These are phyloP conservation scores for Polydesmus complanatus DNA, from an alignment of 2,888 invertebrate genomes.

Conservation along the genomic window DNA sequence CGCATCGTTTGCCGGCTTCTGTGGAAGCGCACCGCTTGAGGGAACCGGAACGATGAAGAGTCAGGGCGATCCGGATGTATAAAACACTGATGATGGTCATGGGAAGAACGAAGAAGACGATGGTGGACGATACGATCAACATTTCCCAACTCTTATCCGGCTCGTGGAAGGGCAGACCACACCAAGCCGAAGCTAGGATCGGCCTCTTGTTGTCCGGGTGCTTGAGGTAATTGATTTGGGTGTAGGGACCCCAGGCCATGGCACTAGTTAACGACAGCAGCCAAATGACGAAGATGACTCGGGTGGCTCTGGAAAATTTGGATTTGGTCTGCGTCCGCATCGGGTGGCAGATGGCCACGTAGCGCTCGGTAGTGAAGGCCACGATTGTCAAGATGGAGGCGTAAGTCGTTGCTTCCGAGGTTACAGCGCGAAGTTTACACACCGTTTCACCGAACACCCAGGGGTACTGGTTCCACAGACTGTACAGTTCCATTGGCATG, in stretches of 20 bases:
- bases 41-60: slow-evolving; percentile 25
- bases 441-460: slow-evolving; percentile 32
- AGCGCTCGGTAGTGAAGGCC: slow-evolving; percentile 33
- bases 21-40: slow-evolving; percentile 20
- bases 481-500: slow-evolving; percentile 34
- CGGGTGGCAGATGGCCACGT: slow-evolving; percentile 37
- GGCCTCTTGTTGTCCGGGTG: slow-evolving; percentile 21
- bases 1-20: slow-evolving; percentile 21
- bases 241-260: slow-evolving; percentile 28
- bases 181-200: slow-evolving; percentile 28
- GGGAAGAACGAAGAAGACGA: slow-evolving; percentile 36
- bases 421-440: slow-evolving; percentile 34
- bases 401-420: slow-evolving; percentile 36
- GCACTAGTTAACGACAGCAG: slow-evolving; percentile 31
- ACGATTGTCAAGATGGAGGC: slow-evolving; percentile 38
- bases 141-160: slow-evolving; percentile 24
- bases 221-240: slow-evolving; percentile 26
- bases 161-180: slow-evolving; percentile 29
- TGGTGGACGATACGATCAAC: slow-evolving; percentile 34
- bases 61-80: slow-evolving; percentile 30
- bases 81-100: slow-evolving; percentile 34
- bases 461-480: slow-evolving; percentile 37
- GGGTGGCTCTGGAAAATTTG: slow-evolving; percentile 27
- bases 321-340: slow-evolving; percentile 27
- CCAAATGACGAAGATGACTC: slow-evolving; percentile 35